A percentile compares a stretch with the other conserved stretches of the same genome.
Conservation (phyloP, 2,888 invertebrate genomes). For the Choreutis nemorana region DNA sequence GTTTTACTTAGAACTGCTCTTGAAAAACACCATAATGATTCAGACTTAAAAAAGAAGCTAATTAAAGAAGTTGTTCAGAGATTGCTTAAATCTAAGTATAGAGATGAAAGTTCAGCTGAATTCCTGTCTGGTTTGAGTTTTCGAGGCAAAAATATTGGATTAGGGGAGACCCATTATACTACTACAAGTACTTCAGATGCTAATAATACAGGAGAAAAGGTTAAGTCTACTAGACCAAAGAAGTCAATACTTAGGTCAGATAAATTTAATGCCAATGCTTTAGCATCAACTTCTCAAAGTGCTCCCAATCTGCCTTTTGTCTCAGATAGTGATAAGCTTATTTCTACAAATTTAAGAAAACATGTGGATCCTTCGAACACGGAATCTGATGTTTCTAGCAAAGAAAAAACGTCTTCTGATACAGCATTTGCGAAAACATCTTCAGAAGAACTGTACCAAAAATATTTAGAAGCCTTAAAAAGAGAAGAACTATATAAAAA, state of each 20-base stretch:
- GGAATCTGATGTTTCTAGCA: slow-evolving; percentile 42
- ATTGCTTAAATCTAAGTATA: slow-evolving; percentile 66
- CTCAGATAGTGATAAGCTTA: slow-evolving; percentile 24
- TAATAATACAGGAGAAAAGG: slow-evolving; percentile 28
- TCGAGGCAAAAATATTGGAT: slow-evolving; percentile 27
- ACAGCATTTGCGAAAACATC: slow-evolving; percentile 33
- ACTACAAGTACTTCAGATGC: slow-evolving; percentile 50
- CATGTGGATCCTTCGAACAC: slow-evolving; percentile 25
- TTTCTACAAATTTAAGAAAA: slow-evolving; percentile 21
- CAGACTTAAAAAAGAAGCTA: slow-evolving; percentile 67
- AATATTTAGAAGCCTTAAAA: slow-evolving; percentile 44
- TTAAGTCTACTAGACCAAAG: slow-evolving; percentile 26
- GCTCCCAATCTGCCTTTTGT: slow-evolving; percentile 42
- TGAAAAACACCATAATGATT: slow-evolving; percentile 66
- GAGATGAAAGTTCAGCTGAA: slow-evolving; percentile 58
- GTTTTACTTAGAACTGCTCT: slow-evolving; percentile 67
- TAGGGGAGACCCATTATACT: slow-evolving; percentile 23
- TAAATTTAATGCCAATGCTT: slow-evolving; percentile 37
- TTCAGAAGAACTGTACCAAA: slow-evolving; percentile 48
- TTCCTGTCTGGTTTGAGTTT: slow-evolving; percentile 54
- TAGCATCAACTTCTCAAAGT: slow-evolving; percentile 54
- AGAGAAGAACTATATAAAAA: slow-evolving; percentile 44
- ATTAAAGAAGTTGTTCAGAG: slow-evolving; percentile 71
- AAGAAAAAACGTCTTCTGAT: slow-evolving; percentile 34
- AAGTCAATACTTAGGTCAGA: slow-evolving; percentile 48